A percentile compares a stretch with the other conserved stretches of the same genome.
Conservation (phyloP, 2,797 vertebrate genomes). For the Sebastes kiyomatsui region DNA sequence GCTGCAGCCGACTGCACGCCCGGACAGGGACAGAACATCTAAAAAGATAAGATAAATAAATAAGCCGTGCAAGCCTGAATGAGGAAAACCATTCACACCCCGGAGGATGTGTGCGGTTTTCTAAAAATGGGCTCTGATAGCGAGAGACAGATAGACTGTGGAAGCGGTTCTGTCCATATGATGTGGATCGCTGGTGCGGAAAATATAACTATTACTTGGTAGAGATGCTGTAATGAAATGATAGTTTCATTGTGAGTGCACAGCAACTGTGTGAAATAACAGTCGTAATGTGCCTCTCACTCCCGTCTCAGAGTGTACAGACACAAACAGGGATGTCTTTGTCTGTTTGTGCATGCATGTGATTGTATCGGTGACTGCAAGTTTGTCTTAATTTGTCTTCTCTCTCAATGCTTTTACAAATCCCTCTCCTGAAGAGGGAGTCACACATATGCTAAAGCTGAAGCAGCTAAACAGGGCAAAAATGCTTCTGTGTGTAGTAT, state of each 20-base stretch:
- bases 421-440: background rate
- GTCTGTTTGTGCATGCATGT: background rate
- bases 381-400: background rate
- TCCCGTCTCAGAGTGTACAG: background rate
- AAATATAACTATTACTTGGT: conserved; percentile 64
- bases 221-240: conserved; percentile 52
- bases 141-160: conserved; percentile 13
- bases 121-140: conserved; percentile 56
- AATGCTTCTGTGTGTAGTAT: background rate
- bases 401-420: background rate
- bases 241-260: conserved; percentile 47
- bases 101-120: conserved; percentile 49
- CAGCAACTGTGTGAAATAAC: conserved; percentile 33
- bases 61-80: conserved; percentile 37
- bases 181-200: conserved; percentile 62
- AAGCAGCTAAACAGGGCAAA: background rate
- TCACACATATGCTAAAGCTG: background rate
- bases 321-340: background rate
- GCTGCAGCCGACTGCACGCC: conserved; percentile 28
- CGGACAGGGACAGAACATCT: conserved; percentile 49
- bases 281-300: background rate
- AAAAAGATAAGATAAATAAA: conserved; percentile 65
- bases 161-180: conserved; percentile 46
- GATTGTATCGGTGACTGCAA: background rate
- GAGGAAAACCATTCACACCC: conserved; percentile 46